Percentiles rank a stretch among this genome's conserved stretches.
Conservation (phyloP, 2,113 vertebrate genomes). For the Cavia aperea region DNA sequence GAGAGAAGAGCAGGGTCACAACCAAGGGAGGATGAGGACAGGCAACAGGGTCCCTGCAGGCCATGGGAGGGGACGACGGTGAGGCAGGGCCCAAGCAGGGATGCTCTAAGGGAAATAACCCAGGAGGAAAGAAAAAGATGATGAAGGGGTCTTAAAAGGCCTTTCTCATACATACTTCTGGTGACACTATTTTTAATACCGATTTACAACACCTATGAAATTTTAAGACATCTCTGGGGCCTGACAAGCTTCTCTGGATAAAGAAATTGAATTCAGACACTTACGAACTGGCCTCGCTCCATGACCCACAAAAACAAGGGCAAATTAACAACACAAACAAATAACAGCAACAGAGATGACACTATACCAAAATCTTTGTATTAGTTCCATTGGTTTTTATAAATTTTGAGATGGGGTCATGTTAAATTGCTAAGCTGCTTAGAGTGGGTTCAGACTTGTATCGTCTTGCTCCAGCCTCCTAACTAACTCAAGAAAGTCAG, state of each 20-base stretch:
- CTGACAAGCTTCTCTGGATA: background rate
- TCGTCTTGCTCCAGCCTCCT: background rate
- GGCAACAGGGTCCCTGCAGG: constrained; percentile 12
- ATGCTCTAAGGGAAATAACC: background rate
- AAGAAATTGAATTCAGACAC: background rate
- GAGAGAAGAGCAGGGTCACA: constrained; percentile 76
- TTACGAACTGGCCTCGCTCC: background rate
- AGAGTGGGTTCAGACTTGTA: background rate
- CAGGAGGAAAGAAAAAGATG: background rate
- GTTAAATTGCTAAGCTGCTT: background rate
- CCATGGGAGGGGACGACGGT: background rate
- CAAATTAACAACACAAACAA: background rate
- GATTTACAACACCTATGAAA: background rate
- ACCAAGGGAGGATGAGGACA: background rate
- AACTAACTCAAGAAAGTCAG: background rate
- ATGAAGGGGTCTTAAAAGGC: background rate
- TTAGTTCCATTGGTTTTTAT: background rate
- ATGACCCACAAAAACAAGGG: background rate
- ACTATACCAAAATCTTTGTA: background rate
- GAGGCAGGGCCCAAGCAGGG: background rate
- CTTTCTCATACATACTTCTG: background rate
- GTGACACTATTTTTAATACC: background rate
- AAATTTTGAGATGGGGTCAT: background rate
- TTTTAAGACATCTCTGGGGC: constrained; percentile 4
- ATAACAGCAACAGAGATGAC: background rate